These are phyloP conservation scores for Drosophila oshimai DNA, from an alignment of 1,140 invertebrate species.

Conservation along the genomic window DNA sequence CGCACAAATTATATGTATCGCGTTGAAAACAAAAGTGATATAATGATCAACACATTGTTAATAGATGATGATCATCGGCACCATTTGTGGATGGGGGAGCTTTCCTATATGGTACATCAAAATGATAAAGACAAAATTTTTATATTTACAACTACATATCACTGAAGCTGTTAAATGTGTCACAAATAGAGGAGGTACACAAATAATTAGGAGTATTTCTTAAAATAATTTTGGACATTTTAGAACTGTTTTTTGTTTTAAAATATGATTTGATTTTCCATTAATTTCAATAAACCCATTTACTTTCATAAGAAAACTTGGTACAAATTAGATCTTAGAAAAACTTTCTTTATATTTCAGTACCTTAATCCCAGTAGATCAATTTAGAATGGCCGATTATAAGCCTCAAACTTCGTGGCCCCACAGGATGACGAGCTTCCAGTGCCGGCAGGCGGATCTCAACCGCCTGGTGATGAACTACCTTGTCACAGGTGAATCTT, in stretches of 20 bases:
- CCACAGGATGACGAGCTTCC: constrained; percentile 57
- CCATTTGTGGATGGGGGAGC: neutral
- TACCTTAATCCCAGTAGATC: constrained; percentile 9
- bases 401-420: constrained; percentile 23
- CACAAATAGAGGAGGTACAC: no score
- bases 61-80: neutral
- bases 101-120: neutral
- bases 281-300: no score
- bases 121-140: neutral
- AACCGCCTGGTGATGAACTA: constrained; percentile 62
- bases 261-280: no score
- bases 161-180: no score
- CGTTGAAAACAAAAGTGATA: constrained; percentile 31
- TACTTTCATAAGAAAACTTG: no score
- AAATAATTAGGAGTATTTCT: no score
- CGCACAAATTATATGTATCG: neutral
- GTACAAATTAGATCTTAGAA: no score
- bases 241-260: no score
- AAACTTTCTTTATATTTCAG: neutral
- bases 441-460: constrained; percentile 46
- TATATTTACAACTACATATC: no score
- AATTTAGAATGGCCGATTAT: constrained; percentile 23
- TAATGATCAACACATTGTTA: constrained; percentile 18
- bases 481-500: constrained; percentile 35
- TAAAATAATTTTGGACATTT: no score